These are phyloP conservation scores for Podarcis lilfordi DNA, from an alignment of 2,797 vertebrate species.

Conservation along the genomic window DNA sequence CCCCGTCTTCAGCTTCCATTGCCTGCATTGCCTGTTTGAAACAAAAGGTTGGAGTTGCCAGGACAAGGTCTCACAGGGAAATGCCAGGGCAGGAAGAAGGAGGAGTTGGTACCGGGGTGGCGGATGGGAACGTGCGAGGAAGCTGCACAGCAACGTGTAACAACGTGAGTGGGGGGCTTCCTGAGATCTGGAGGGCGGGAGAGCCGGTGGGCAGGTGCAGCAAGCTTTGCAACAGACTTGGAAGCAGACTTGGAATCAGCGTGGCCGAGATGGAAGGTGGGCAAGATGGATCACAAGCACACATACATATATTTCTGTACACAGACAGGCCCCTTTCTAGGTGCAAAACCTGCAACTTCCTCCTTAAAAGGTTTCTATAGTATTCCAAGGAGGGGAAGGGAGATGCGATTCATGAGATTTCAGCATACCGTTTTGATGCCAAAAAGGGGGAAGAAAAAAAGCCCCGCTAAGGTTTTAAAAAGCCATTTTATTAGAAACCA, in stretches of 20 bases:
- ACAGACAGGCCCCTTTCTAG: constrained; percentile 45
- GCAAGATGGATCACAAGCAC: not conserved
- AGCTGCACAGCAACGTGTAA: not conserved
- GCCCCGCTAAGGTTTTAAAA: constrained; percentile 73
- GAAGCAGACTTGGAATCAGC: not conserved
- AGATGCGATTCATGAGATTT: constrained; percentile 56
- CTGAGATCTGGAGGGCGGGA: not conserved
- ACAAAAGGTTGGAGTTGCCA: not conserved
- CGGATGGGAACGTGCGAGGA: no score
- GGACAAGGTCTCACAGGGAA: not conserved
- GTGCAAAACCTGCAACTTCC: constrained; percentile 63
- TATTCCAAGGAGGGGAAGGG: constrained; percentile 45
- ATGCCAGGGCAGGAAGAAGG: no score
- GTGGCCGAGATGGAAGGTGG: not conserved
- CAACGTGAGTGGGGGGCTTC: not conserved
- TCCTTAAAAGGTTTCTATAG: not conserved
- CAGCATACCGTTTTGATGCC: constrained; percentile 73
- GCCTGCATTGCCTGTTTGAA: no score
- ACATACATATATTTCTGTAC: not conserved
- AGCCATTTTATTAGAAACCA: constrained; percentile 86
- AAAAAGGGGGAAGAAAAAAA: constrained; percentile 52
- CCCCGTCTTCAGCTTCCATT: no score
- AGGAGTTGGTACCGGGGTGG: not conserved
- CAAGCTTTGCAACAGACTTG: accelerated
- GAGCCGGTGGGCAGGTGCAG: not conserved